These are phyloP conservation scores for Platycheirus albimanus DNA, from an alignment of 2,888 invertebrate species.

Conservation along the genomic window DNA sequence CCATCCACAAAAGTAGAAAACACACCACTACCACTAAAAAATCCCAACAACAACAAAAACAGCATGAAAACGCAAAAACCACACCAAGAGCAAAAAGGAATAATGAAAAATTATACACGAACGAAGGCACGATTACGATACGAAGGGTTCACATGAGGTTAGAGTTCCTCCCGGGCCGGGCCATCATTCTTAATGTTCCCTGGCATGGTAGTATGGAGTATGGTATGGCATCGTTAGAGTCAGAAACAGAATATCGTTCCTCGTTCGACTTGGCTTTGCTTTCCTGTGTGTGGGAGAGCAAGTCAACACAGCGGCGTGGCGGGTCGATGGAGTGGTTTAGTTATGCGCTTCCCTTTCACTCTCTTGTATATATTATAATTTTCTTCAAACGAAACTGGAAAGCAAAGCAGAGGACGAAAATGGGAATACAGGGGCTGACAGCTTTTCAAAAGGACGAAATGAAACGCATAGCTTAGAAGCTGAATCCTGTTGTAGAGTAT, in stretches of 20 bases:
- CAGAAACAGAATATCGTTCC: conserved; percentile 21
- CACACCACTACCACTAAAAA: conserved; percentile 23
- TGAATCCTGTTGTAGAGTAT: conserved; percentile 43
- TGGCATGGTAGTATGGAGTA: too few species aligned
- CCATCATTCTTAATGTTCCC: conserved; percentile 18
- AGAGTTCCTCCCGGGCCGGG: conserved; percentile 63
- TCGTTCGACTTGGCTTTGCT: conserved; percentile 14
- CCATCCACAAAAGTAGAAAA: conserved; percentile 56
- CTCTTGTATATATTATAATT: conserved; percentile 26
- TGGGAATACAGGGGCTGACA: background rate
- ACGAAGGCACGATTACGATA: too few species aligned
- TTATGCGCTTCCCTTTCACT: conserved; percentile 60
- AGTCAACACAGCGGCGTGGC: conserved; percentile 39
- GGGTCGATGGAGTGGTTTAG: conserved; percentile 32
- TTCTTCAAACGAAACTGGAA: conserved; percentile 37
- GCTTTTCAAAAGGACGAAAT: conserved; percentile 26
- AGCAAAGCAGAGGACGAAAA: conserved; percentile 45
- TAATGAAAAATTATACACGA: conserved; percentile 68
- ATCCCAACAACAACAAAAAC: conserved; percentile 13
- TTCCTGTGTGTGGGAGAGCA: conserved; percentile 43
- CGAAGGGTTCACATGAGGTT: conserved; percentile 73
- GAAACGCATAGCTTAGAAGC: conserved; percentile 11
- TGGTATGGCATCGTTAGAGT: background rate
- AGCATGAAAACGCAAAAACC: conserved; percentile 58
- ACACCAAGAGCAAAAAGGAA: conserved; percentile 53